These are phyloP conservation scores for Gymnarchus niloticus DNA, from an alignment of 2,113 vertebrate species.

Conservation along the genomic window DNA sequence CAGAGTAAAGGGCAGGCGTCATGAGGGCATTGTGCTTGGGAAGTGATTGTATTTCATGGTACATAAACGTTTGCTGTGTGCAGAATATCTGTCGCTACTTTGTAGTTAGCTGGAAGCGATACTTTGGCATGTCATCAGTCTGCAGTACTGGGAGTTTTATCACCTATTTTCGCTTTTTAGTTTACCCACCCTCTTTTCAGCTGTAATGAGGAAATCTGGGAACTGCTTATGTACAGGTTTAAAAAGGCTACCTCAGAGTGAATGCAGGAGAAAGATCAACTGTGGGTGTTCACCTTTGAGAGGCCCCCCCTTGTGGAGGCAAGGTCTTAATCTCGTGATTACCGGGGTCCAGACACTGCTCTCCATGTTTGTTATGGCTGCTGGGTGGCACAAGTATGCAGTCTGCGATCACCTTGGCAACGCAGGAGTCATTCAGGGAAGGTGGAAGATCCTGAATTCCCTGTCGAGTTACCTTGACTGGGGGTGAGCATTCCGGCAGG, in stretches of 20 bases:
- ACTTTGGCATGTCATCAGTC: background rate
- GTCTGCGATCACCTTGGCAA: background rate
- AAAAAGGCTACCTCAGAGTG: background rate
- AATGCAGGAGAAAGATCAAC: background rate
- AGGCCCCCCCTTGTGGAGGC: background rate
- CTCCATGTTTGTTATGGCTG: background rate
- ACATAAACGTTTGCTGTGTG: conserved; percentile 4
- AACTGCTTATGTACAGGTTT: background rate
- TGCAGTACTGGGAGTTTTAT: background rate
- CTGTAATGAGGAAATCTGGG: background rate
- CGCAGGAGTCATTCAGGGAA: background rate
- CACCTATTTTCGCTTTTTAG: conserved; percentile 13
- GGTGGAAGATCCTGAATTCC: background rate
- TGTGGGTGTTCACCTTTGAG: background rate
- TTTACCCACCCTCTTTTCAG: background rate
- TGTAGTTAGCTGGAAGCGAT: background rate
- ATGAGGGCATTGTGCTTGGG: background rate
- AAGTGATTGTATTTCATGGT: conserved; percentile 10
- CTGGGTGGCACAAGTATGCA: background rate
- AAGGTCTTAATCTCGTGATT: background rate
- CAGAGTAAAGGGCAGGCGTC: background rate
- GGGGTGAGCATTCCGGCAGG: background rate
- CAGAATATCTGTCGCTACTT: background rate
- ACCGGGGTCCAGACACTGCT: background rate
- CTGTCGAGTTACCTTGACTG: background rate